Evolutionary conservation across 2,888 invertebrate species (phyloP).

Genomic region (Morinoia aosen): DNA sequence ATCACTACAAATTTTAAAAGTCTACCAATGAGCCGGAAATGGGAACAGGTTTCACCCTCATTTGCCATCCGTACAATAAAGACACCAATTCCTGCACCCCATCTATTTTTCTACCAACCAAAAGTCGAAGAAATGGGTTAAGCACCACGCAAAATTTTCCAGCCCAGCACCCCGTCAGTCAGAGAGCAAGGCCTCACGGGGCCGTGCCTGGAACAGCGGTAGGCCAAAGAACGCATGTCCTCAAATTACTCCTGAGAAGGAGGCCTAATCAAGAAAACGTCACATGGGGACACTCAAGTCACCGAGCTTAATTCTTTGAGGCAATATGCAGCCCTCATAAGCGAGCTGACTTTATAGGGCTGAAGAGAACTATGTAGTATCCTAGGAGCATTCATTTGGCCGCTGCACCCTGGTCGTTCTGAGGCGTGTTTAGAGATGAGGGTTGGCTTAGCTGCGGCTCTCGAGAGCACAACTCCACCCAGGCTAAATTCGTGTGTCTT

Average conservation of each 20-base stretch:
- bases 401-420: not conserved
- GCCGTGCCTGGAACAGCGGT: not conserved
- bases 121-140: not conserved
- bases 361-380: not conserved
- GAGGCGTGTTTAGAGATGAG: not conserved
- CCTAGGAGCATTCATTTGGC: not conserved
- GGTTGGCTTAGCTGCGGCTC: not conserved
- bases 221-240: conserved; percentile 20
- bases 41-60: too few relatives aligned
- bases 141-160: not conserved
- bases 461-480: not conserved
- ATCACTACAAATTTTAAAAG: too few relatives aligned
- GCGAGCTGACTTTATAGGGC: conserved; percentile 32
- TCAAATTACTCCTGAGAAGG: not conserved
- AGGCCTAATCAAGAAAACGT: conserved; percentile 38
- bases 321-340: conserved; percentile 39
- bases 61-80: not conserved
- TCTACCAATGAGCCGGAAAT: too few relatives aligned
- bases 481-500: not conserved
- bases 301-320: conserved; percentile 32
- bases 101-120: not conserved
- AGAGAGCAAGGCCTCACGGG: not conserved
- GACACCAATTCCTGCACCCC: not conserved
- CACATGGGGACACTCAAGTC: conserved; percentile 49
- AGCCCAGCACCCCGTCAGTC: not conserved